Evolutionary conservation across 2,113 vertebrate genomes (phyloP), one percentile per base, ranked within the genome.

Genomic region (Sapayoa aenigma): DNA sequence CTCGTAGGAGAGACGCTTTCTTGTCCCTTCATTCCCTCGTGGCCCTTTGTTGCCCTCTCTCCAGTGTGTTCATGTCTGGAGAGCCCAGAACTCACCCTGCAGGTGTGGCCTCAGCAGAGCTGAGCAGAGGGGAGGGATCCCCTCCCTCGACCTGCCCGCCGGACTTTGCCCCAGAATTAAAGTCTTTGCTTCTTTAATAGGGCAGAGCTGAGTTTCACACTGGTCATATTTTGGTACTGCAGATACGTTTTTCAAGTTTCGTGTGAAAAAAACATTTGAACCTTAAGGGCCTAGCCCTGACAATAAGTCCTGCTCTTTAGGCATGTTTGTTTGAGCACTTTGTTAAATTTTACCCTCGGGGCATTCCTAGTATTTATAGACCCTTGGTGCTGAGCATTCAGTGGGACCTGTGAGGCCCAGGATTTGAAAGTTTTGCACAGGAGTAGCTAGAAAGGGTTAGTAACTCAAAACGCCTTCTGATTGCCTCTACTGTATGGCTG

Each of bases 21-120:
- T 42, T 37, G 46, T 39, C 25, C 18, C 66, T 46, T 67, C 16
- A 0, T 52, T n/a, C n/a, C n/a, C n/a, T n/a, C n/a, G n/a, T n/a
- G 35, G 13, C 53, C 25, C 30, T 84, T 44, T 13, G 35, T 14
- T 44, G 60, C 47, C 18, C 56, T 75, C 31, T 63, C 6, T 60
- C 14, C 50, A 14, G 6, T 25, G 21, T 1, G 13, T n/a, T 84
- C 23, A 0, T 5, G 23, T 39, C 4, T 3, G 42, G 50, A 68
- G 20, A 73, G 35, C 23, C 30, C 62, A 13, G 63, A 14, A 4
- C n/a, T 24, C 37, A 16, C 46, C 31, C 47, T 76, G 21, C 39
- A 53, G 24, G 25, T 14, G 37, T n/a, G 41, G 44, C 77, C 68
- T 80, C 58, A 22, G 11, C 53, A 65, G 56, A 10, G 22, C 42